Evolutionary conservation across 2,888 invertebrate genomes (phyloP).

Genomic region (Rotaria magnacalcarata): DNA sequence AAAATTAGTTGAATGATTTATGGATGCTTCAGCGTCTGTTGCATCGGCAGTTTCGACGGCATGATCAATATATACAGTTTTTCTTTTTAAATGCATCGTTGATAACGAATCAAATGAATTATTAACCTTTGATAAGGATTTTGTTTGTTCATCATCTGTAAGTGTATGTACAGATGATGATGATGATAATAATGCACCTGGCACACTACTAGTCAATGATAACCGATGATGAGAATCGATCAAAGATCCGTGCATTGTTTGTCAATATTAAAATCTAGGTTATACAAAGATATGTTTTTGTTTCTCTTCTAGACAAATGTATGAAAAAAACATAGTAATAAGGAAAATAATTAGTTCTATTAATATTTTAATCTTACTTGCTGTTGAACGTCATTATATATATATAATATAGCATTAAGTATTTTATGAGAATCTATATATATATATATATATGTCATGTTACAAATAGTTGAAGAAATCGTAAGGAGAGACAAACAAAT

Average conservation of each 20-base stretch:
- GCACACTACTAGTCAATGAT: neutral
- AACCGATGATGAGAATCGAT: constrained; percentile 27
- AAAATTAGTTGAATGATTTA: neutral
- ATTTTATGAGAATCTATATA: no score
- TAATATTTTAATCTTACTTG: no score
- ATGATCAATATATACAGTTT: neutral
- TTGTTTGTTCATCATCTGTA: neutral
- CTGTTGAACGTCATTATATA: no score
- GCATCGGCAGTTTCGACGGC: neutral
- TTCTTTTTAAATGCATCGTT: neutral
- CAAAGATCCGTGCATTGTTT: neutral
- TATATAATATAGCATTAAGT: no score
- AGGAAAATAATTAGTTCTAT: no score
- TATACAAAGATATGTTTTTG: neutral
- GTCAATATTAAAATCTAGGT: neutral
- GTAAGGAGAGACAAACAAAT: no score
- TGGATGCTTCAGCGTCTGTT: neutral
- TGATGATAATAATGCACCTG: no score
- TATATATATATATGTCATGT: no score
- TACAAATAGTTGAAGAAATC: no score
- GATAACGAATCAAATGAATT: neutral
- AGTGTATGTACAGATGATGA: neutral
- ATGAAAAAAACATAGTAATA: no score
- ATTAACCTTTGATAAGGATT: neutral
- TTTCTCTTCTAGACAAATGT: no score